Evolutionary conservation across 2,797 vertebrate species (phyloP).

Genomic region (Sebastes cheni): DNA sequence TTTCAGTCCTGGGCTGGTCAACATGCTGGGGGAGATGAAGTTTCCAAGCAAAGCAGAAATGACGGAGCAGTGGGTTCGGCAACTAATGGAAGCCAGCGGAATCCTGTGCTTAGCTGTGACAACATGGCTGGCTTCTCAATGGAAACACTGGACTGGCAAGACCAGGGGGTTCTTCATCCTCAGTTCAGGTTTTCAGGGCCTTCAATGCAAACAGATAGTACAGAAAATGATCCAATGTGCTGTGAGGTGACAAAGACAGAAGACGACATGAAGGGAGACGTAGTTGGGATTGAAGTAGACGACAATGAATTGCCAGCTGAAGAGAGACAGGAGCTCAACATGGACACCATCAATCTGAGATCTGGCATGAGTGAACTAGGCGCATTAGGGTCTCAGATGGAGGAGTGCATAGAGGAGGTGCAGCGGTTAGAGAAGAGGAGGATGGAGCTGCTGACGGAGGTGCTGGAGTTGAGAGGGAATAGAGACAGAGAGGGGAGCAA

Average conservation of each 20-base stretch:
- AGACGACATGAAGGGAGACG: background rate
- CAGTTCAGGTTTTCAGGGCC: conserved; percentile 73
- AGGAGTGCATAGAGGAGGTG: conserved; percentile 88
- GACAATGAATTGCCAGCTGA: conserved; percentile 2
- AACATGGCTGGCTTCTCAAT: conserved; percentile 76
- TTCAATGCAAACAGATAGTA: conserved; percentile 46
- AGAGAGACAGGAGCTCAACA: conserved; percentile 1
- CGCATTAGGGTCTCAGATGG: conserved; percentile 84
- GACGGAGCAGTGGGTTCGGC: background rate
- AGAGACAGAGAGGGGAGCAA: conserved; percentile 75
- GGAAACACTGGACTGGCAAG: conserved; percentile 75
- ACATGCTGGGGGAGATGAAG: background rate
- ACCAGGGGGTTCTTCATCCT: conserved; percentile 50
- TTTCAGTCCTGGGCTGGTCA: conserved; percentile 2
- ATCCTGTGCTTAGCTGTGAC: background rate
- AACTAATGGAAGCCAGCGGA: conserved; percentile 7
- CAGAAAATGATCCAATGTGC: background rate
- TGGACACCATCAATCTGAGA: conserved; percentile 10
- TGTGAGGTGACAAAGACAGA: conserved; percentile 17
- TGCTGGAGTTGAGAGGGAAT: conserved; percentile 82
- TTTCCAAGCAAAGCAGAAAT: background rate
- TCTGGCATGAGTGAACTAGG: conserved; percentile 52
- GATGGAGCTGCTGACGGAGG: conserved; percentile 85
- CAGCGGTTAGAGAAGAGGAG: conserved; percentile 84
- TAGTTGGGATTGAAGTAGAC: background rate